phyloP scores from a whole-genome alignment of 2,888 invertebrate genomes.

The Vesta saturnalis region DNA sequence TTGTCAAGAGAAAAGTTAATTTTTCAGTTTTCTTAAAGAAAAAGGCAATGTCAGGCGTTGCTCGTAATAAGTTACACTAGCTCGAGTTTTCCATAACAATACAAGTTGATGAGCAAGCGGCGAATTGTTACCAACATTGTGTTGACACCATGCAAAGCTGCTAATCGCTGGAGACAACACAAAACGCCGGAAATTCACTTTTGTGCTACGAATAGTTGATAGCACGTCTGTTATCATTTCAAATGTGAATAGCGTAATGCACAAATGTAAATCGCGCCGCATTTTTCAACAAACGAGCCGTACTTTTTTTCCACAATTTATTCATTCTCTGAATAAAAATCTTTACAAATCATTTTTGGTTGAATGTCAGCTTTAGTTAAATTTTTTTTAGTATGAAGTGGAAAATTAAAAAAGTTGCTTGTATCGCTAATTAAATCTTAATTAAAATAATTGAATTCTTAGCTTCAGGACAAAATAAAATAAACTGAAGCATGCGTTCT shows the following conservation, averaged over 20 bases:
- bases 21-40: background rate
- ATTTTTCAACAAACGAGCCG: constrained; percentile 36
- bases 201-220: constrained; percentile 36
- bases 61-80: constrained; percentile 30
- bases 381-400: too few species aligned
- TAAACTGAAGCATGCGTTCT: too few species aligned
- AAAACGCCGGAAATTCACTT: constrained; percentile 44
- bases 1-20: background rate
- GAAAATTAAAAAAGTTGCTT: too few species aligned
- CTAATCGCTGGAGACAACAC: constrained; percentile 43
- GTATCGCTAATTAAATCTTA: too few species aligned
- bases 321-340: background rate
- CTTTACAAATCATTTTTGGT: background rate
- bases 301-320: constrained; percentile 21
- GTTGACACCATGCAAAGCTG: constrained; percentile 39
- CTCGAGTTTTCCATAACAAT: constrained; percentile 39
- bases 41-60: background rate
- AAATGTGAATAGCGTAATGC: constrained; percentile 37
- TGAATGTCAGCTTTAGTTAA: too few species aligned
- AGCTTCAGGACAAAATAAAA: too few species aligned
- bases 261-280: constrained; percentile 35
- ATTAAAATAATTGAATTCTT: too few species aligned
- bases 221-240: constrained; percentile 38
- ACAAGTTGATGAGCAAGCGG: constrained; percentile 34
- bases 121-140: constrained; percentile 36